These are phyloP conservation scores for Vanessa tameamea DNA, from an alignment of 1,140 invertebrate genomes.

Conservation along the genomic window DNA sequence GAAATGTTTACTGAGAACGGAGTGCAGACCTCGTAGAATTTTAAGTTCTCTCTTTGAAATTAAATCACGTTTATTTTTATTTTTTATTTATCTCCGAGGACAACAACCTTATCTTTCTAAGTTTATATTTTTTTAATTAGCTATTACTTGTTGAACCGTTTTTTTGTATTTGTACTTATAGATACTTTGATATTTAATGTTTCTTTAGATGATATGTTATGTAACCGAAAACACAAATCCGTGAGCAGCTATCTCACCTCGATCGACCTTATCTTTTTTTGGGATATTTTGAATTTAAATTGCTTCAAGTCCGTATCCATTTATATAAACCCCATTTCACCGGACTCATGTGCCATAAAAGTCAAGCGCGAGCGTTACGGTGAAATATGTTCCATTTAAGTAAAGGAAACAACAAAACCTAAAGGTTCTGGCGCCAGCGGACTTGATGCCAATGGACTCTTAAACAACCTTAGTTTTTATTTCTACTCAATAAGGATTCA, in stretches of 20 bases:
- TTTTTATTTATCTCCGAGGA: not conserved
- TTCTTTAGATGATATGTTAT: not conserved
- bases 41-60: slow-evolving; percentile 28
- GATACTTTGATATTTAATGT: not conserved
- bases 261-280: slow-evolving; percentile 19
- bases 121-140: not conserved
- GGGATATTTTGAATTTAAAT: slow-evolving; percentile 39
- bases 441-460: slow-evolving; percentile 47
- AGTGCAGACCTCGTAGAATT: slow-evolving; percentile 22
- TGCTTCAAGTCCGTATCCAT: slow-evolving; percentile 16
- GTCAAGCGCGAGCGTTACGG: slow-evolving; percentile 46
- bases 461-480: slow-evolving; percentile 57
- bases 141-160: not conserved
- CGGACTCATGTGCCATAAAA: slow-evolving; percentile 37
- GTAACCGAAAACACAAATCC: slow-evolving; percentile 5
- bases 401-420: slow-evolving; percentile 35
- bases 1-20: slow-evolving; percentile 40
- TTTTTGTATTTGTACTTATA: not conserved
- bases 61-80: slow-evolving; percentile 23
- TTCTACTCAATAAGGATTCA: slow-evolving; percentile 51
- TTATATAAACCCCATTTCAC: slow-evolving; percentile 23
- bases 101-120: slow-evolving; percentile 16
- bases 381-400: slow-evolving; percentile 51
- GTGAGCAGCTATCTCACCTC: slow-evolving; percentile 14
- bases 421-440: slow-evolving; percentile 48